Base-by-base conservation (phyloP, 2,797 vertebrate species). In the Carcharodon carcharias region DNA sequence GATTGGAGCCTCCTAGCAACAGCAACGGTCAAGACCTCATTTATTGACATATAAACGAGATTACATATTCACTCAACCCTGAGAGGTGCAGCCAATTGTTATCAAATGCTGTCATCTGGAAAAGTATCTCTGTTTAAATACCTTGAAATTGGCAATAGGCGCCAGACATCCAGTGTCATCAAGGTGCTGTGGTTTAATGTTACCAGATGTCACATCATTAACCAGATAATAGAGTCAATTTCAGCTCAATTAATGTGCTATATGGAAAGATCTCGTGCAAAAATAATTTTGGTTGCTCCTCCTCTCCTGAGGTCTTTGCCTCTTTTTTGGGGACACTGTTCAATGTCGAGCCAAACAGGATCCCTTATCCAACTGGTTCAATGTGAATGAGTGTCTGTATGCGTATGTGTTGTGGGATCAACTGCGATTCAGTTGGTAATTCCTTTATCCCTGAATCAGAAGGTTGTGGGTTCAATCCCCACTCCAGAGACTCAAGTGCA, bases 111-210 rank as follows among this genome's bases (percentile, higher is more conserved):
- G 26, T 89, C 87, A 89, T 89, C 54, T 89, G 87, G 54, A 89
- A 58, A 89, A 89, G 28, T 16, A 89, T 35, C 87, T 89, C 54
- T 89, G 54, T 89, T 56, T 58, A 89, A 89, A 89, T 89, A 89
- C 87, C 56, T 89, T 14, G 12, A 89, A 56, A 89, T 89, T 58
- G 26, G 3, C 54, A 58, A 12, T 12, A 58, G 87, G 87, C 87
- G 87, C 87, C 87, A 89, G 87, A 35, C 82, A 85, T 6, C 54
- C 31, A 89, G 58, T 89, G 87, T 58, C 28, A 89, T 58, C 87
- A 89, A 58, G 28, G 28, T 89, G 50, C 56, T 58, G 54, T 89
- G 87, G 87, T 35, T 56, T 89, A 89, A 58, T 28, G 2, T 89
- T 89, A 14, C 26, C 56, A 56, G 28, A 56, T 89, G 54, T 31